These are phyloP conservation scores for Pyrochroa serraticornis DNA, from an alignment of 2,888 invertebrate genomes.

Conservation along the genomic window DNA sequence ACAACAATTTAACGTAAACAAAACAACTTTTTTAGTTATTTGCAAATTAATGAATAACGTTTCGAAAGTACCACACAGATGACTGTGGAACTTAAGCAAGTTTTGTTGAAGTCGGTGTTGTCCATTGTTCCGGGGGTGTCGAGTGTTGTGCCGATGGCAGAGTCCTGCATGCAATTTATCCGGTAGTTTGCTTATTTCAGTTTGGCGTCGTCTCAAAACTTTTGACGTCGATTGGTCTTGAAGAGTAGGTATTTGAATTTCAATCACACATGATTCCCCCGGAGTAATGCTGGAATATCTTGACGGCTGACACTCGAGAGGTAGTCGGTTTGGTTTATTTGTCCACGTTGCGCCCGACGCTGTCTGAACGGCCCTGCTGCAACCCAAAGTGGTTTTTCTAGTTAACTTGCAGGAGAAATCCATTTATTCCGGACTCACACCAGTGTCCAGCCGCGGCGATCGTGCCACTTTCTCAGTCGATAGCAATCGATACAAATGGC, in stretches of 20 bases:
- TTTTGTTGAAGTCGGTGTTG: too few relatives aligned
- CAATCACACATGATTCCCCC: conserved; percentile 43
- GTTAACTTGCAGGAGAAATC: conserved; percentile 12
- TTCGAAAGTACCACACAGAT: too few relatives aligned
- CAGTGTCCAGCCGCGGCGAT: too few relatives aligned
- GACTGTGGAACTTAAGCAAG: too few relatives aligned
- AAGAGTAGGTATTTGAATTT: conserved; percentile 42
- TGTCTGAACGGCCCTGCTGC: conserved; percentile 10
- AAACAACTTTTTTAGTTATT: too few relatives aligned
- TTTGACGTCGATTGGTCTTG: conserved; percentile 36
- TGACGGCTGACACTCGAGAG: conserved; percentile 42
- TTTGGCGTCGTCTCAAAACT: conserved; percentile 9
- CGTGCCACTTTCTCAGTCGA: too few relatives aligned
- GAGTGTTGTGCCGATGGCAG: too few relatives aligned
- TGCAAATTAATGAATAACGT: too few relatives aligned
- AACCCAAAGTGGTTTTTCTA: conserved; percentile 26
- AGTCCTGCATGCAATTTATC: too few relatives aligned
- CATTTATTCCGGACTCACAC: conserved; percentile 4
- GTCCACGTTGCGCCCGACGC: conserved; percentile 4
- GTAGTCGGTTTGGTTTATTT: conserved; percentile 33
- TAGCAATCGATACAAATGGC: too few relatives aligned
- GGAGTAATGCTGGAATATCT: conserved; percentile 39
- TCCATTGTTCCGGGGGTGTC: too few relatives aligned
- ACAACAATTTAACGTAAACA: too few relatives aligned
- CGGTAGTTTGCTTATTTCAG: conserved; percentile 5